Evolutionary conservation across 2,113 vertebrate species (phyloP).

Genomic region (Trochalopteron elliotii): DNA sequence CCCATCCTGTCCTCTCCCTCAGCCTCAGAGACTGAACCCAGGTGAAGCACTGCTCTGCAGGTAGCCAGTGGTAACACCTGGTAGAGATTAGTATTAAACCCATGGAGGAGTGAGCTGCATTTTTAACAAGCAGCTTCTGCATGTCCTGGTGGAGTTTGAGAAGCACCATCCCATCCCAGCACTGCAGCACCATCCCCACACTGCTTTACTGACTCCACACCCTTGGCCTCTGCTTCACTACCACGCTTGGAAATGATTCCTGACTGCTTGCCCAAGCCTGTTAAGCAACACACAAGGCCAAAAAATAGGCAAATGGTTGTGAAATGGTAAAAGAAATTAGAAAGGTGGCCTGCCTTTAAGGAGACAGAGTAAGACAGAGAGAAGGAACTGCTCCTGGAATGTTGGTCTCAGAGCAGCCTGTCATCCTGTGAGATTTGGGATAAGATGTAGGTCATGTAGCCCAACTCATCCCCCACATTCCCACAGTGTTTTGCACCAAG

Average conservation of each 20-base stretch:
- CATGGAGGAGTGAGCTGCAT: not conserved
- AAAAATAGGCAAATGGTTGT: not conserved
- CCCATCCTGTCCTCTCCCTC: slow-evolving; percentile 23
- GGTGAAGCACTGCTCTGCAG: slow-evolving; percentile 56
- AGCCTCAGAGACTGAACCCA: slow-evolving; percentile 56
- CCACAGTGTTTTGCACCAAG: not conserved
- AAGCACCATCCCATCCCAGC: not conserved
- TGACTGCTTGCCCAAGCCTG: not conserved
- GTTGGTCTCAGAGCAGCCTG: not conserved
- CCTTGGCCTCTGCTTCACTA: slow-evolving; percentile 1
- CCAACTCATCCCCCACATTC: not conserved
- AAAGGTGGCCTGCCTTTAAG: not conserved
- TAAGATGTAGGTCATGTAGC: not conserved
- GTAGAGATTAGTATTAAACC: slow-evolving; percentile 29
- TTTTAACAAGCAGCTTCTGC: slow-evolving; percentile 24
- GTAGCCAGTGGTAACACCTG: slow-evolving; percentile 50
- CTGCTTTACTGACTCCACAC: slow-evolving; percentile 8
- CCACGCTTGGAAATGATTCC: not conserved
- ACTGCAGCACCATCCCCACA: not conserved
- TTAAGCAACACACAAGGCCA: not conserved
- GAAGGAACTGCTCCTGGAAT: not conserved
- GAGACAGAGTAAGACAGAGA: not conserved
- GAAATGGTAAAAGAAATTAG: not conserved
- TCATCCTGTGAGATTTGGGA: not conserved
- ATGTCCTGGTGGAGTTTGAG: not conserved